Percentiles rank a stretch among this genome's conserved stretches.
These are phyloP conservation scores for Bombylius major DNA, from an alignment of 2,888 invertebrate species.

Conservation along the genomic window DNA sequence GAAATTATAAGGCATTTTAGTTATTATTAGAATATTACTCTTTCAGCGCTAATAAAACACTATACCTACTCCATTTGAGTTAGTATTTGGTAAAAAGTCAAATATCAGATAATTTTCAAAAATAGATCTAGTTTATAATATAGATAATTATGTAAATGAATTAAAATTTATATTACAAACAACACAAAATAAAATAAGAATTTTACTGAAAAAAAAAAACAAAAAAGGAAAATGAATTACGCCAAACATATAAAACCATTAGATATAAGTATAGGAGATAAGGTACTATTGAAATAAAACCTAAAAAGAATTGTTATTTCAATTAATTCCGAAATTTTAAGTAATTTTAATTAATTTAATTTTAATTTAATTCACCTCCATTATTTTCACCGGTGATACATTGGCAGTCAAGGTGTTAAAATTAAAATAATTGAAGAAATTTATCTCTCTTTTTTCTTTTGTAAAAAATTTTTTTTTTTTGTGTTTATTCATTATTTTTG, in stretches of 20 bases:
- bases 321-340: too few species aligned
- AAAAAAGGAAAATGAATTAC: not conserved
- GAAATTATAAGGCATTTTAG: constrained; percentile 1
- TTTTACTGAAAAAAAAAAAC: not conserved
- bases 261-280: too few species aligned
- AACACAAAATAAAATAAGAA: not conserved
- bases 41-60: not conserved
- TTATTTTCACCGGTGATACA: too few species aligned
- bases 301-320: too few species aligned
- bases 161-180: not conserved
- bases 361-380: too few species aligned
- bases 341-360: too few species aligned
- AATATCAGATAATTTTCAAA: not conserved
- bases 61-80: constrained; percentile 11
- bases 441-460: too few species aligned
- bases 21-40: constrained; percentile 9
- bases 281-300: too few species aligned
- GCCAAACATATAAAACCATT: not conserved
- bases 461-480: too few species aligned
- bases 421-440: too few species aligned
- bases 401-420: too few species aligned
- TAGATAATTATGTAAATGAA: not conserved
- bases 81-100: constrained; percentile 8
- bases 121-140: not conserved
- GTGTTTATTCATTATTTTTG: too few species aligned